These are phyloP conservation scores for Athrips mouffetella DNA, from an alignment of 2,888 invertebrate genomes.

Conservation along the genomic window DNA sequence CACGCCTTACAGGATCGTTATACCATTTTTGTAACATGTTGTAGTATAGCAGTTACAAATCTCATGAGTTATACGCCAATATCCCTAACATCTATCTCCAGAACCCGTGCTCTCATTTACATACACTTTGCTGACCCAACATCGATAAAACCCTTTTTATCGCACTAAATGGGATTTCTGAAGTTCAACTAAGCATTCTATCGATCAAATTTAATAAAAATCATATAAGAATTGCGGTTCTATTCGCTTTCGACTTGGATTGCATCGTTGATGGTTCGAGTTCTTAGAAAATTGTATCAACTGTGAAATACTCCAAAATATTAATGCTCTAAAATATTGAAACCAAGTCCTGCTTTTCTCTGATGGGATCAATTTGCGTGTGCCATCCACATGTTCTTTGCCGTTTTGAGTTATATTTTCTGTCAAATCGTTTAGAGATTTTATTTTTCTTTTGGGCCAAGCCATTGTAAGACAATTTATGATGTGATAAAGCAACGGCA, in stretches of 20 bases:
- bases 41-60: constrained; percentile 21
- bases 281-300: background rate
- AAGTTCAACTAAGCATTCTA: constrained; percentile 54
- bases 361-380: too few species aligned
- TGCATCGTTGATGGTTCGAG: background rate
- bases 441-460: too few species aligned
- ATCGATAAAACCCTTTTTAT: constrained; percentile 70
- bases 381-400: too few species aligned
- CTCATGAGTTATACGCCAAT: constrained; percentile 52
- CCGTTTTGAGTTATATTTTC: too few species aligned
- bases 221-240: constrained; percentile 23
- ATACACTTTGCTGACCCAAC: constrained; percentile 74
- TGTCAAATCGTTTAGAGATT: too few species aligned
- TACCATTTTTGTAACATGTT: too few species aligned
- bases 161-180: constrained; percentile 60
- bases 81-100: constrained; percentile 56
- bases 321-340: too few species aligned
- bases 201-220: constrained; percentile 47
- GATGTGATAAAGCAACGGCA: too few species aligned
- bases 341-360: too few species aligned
- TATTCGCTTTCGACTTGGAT: background rate
- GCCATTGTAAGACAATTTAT: too few species aligned
- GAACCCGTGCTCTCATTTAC: constrained; percentile 62
- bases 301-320: too few species aligned
- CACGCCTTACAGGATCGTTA: too few species aligned